Evolutionary conservation across 2,113 vertebrate species (phyloP).

Genomic region (Rhinogobius similis): DNA sequence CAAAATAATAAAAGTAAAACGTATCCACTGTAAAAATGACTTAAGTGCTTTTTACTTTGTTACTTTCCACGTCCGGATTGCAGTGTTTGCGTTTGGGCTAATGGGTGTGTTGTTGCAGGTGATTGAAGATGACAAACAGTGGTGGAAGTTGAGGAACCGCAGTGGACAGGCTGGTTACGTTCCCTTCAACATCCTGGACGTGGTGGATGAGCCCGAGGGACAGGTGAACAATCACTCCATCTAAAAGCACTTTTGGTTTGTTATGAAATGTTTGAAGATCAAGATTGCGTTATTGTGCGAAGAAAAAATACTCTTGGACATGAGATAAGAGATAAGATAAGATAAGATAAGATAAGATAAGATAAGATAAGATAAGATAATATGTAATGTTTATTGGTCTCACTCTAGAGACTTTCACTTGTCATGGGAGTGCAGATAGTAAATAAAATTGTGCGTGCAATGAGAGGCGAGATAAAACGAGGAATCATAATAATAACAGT

Average conservation of each 20-base stretch:
- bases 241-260: neutral
- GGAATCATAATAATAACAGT: too few species aligned
- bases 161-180: slow-evolving; percentile 91
- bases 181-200: slow-evolving; percentile 87
- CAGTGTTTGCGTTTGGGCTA: too few species aligned
- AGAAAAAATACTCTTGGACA: neutral
- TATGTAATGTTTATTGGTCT: neutral
- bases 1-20: too few species aligned
- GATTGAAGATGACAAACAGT: slow-evolving; percentile 90
- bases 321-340: neutral
- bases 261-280: neutral
- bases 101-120: slow-evolving; percentile 75
- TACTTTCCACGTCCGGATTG: too few species aligned
- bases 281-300: neutral
- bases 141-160: slow-evolving; percentile 92
- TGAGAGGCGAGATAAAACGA: neutral
- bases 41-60: too few species aligned
- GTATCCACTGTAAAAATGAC: too few species aligned
- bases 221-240: slow-evolving; percentile 50
- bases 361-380: too few species aligned
- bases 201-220: slow-evolving; percentile 81
- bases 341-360: neutral
- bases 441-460: neutral
- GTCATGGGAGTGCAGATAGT: neutral
- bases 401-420: neutral